Percentiles rank a stretch among this genome's conserved stretches.
These are phyloP conservation scores for Doris montereyensis DNA, from an alignment of 2,888 invertebrate genomes.

Conservation along the genomic window DNA sequence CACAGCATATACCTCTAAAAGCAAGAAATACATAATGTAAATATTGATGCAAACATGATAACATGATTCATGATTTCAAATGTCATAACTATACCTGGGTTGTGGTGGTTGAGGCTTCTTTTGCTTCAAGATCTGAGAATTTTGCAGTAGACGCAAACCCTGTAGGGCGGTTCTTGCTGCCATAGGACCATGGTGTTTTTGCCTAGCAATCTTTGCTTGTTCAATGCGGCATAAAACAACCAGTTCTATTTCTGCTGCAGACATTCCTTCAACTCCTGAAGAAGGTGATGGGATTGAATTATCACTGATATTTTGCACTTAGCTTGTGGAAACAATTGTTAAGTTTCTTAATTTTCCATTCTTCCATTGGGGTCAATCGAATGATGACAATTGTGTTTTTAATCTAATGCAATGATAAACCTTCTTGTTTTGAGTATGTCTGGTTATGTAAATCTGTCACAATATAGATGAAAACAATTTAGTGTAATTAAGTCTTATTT, in stretches of 20 bases:
- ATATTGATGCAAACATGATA: too few species aligned
- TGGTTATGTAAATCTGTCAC: too few species aligned
- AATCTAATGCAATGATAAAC: too few species aligned
- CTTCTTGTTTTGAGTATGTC: too few species aligned
- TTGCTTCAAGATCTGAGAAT: conserved; percentile 55
- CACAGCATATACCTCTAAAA: too few species aligned
- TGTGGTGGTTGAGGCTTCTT: conserved; percentile 47
- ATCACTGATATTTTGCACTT: neutral
- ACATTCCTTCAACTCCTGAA: conserved; percentile 58
- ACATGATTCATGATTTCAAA: neutral
- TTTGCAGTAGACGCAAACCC: conserved; percentile 66
- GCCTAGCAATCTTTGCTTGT: conserved; percentile 63
- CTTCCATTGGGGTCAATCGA: neutral
- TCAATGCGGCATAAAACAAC: conserved; percentile 67
- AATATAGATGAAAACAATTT: too few species aligned
- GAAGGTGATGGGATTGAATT: neutral
- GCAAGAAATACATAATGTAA: too few species aligned
- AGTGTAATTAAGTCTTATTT: too few species aligned
- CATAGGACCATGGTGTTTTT: conserved; percentile 70
- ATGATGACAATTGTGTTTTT: neutral
- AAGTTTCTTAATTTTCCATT: neutral
- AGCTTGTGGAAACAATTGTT: too few species aligned
- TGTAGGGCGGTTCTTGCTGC: conserved; percentile 67
- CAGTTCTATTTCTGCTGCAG: conserved; percentile 70
- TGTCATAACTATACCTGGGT: conserved; percentile 45